Base-by-base conservation (phyloP, 2,797 vertebrate species). In the Miichthys miiuy region DNA sequence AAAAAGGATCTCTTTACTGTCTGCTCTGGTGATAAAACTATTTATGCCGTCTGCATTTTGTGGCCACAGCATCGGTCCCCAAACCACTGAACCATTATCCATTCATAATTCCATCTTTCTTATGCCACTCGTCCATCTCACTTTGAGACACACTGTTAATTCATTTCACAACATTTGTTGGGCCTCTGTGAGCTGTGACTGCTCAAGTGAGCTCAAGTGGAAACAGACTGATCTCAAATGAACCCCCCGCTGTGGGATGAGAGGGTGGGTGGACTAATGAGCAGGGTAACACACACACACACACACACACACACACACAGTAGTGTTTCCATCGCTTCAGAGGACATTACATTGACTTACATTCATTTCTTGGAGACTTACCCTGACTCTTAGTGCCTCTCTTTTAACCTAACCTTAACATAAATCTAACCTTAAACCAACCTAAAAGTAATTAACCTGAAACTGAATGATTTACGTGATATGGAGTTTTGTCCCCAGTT, bases 201-300 rank as follows among this genome's bases (percentile, higher is more conserved):
- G n/a, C 27, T 48, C 16, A 67, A 60, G 63, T 60, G 73, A 47
- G 23, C 50, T 67, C 60, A n/a, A n/a, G n/a, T 73, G 50, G 17
- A 56, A 68, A 63, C 41, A 60, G 73, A 60, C 47, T 73, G 51
- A 57, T 57, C 58, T 79, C 18, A 41, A 68, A 52, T 72, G 46
- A 74, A 63, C 55, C 38, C 72, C 72, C 51, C 44, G 68, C 62
- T 62, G 61, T 47, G 27, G 18, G 54, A 17, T 69, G 16, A 50
- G 62, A 7, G 63, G 63, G 50, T 21, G 23, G 38, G 66, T 30
- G 54, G 66, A 52, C 58, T 55, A 65, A 38, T 64, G n/a, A 58
- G 68, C 38, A 58, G 25, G 4, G 34, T 38, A 38, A 2, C 34
- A 9, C 2, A 30, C 30, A 6, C 30, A 30, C 30, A 30, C 30